Evolutionary conservation across 2,888 invertebrate genomes (phyloP).

Genomic region (Hypomecis punctinalis): DNA sequence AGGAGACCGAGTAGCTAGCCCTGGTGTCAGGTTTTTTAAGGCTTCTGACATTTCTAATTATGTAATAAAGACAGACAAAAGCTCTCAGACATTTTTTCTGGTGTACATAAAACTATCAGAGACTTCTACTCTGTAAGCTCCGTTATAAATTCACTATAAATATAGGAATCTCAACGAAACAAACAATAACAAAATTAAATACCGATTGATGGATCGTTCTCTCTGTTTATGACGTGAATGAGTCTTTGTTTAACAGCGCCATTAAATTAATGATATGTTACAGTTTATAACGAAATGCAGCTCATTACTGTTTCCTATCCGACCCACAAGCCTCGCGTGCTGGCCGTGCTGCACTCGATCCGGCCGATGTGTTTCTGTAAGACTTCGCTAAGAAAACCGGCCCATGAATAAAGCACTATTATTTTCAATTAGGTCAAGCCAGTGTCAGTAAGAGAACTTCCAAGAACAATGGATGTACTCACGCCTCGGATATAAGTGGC

Average conservation of each 20-base stretch:
- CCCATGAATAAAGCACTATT: conserved; percentile 78
- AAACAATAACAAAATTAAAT: conserved; percentile 31
- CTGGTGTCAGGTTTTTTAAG: no score
- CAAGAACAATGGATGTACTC: conserved; percentile 80
- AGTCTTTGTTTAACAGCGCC: conserved; percentile 61
- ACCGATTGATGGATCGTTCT: conserved; percentile 50
- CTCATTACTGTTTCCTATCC: conserved; percentile 36
- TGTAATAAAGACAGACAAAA: no score
- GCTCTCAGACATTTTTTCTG: no score
- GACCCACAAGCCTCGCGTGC: conserved; percentile 45
- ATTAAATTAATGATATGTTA: conserved; percentile 73
- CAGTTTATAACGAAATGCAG: conserved; percentile 64
- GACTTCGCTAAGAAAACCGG: conserved; percentile 66
- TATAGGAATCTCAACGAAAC: conserved; percentile 23
- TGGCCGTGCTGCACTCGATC: conserved; percentile 51
- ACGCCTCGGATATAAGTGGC: conserved; percentile 75
- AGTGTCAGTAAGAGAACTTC: conserved; percentile 73
- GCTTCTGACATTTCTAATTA: no score
- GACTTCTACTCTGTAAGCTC: conserved; percentile 5
- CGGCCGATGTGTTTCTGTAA: conserved; percentile 70
- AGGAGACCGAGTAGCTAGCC: no score
- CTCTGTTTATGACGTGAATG: conserved; percentile 50
- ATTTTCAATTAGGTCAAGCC: conserved; percentile 84
- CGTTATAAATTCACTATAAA: conserved; percentile 16
- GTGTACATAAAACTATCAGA: neutral